Conservation (phyloP, 2,113 vertebrate genomes). For the Empidonax alnorum region DNA sequence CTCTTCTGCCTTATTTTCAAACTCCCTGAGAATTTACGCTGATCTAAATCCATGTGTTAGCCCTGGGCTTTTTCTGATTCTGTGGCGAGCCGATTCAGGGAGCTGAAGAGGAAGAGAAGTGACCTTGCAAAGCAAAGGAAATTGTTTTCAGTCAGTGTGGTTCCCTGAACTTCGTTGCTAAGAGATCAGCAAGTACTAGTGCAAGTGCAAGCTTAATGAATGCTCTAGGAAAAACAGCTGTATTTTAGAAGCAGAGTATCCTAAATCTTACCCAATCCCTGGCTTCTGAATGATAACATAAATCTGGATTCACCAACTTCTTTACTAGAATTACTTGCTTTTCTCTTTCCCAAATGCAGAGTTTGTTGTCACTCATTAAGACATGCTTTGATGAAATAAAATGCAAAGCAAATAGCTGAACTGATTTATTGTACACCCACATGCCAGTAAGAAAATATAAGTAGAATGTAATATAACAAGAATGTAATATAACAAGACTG, state of each 20-base stretch:
- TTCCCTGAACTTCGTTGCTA: background rate
- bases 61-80: background rate
- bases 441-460: background rate
- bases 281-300: background rate
- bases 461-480: background rate
- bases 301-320: background rate
- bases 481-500: background rate
- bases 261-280: background rate
- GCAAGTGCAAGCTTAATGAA: background rate
- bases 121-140: background rate
- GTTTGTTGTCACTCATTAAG: background rate
- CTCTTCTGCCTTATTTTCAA: background rate
- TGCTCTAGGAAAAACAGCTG: background rate
- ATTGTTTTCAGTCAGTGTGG: background rate
- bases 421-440: background rate
- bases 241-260: background rate
- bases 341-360: background rate
- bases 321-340: background rate
- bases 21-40: background rate
- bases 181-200: background rate
- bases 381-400: background rate
- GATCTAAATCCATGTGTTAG: background rate
- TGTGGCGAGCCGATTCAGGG: background rate
- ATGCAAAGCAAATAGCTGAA: background rate
- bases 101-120: background rate